These are phyloP conservation scores for Microtus montanus DNA, from an alignment of 2,113 vertebrate genomes.

Conservation along the genomic window DNA sequence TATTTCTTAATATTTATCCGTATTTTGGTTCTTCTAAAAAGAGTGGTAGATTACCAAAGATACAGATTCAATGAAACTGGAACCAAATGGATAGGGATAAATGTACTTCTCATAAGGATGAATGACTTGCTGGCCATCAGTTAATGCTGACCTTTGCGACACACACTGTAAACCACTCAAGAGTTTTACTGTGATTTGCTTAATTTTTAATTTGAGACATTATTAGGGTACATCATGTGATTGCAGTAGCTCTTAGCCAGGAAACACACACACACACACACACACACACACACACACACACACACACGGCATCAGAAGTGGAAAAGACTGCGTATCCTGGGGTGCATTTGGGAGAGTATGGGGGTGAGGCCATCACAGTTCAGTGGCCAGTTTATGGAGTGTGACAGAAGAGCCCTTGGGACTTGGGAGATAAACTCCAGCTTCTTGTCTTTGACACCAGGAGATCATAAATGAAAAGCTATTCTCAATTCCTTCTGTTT, in stretches of 20 bases:
- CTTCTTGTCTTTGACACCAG: constrained; percentile 20
- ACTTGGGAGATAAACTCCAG: background rate
- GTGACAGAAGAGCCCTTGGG: background rate
- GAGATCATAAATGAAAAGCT: constrained; percentile 27
- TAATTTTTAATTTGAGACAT: constrained; percentile 27
- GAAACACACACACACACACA: constrained; percentile 43
- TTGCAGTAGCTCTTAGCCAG: background rate
- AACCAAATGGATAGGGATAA: background rate
- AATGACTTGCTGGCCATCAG: background rate
- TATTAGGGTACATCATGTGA: constrained; percentile 12
- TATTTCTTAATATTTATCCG: background rate
- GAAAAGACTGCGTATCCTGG: background rate
- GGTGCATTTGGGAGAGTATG: background rate
- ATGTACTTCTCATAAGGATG: background rate
- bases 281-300: constrained; percentile 37
- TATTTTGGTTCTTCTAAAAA: constrained; percentile 38
- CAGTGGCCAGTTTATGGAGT: background rate
- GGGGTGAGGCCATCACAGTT: background rate
- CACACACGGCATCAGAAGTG: background rate
- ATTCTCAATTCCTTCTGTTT: background rate
- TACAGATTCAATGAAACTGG: constrained; percentile 17
- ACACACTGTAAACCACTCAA: background rate
- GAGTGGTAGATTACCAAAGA: constrained; percentile 5
- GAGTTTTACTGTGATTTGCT: constrained; percentile 2
- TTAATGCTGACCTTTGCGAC: background rate